Evolutionary conservation across 2,888 invertebrate species (phyloP).

Genomic region (Aplocera efformata): DNA sequence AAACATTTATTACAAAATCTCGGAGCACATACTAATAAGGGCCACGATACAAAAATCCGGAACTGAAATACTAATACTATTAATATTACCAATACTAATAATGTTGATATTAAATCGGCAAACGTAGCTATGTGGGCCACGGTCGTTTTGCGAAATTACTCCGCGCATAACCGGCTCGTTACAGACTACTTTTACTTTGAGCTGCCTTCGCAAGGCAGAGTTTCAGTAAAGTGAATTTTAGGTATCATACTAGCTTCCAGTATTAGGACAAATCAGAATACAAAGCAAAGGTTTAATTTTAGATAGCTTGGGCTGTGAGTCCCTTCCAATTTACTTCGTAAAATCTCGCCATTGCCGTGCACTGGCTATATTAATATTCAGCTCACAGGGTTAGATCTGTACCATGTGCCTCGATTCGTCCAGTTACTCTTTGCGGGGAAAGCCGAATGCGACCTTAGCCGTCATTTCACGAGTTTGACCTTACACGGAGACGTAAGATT

Average conservation of each 20-base stretch:
- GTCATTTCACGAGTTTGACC: conserved; percentile 48
- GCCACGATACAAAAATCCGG: conserved; percentile 9
- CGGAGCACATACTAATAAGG: too few species aligned
- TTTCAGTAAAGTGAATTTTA: conserved; percentile 2
- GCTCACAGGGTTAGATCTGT: conserved; percentile 12
- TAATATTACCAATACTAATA: too few species aligned
- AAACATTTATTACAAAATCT: too few species aligned
- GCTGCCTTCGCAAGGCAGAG: conserved; percentile 11
- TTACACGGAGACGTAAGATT: conserved; percentile 31
- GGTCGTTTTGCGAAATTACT: conserved; percentile 43
- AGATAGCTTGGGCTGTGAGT: conserved; percentile 16
- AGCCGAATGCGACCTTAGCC: conserved; percentile 36
- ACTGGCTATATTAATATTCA: conserved; percentile 28
- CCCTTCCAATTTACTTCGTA: conserved; percentile 24
- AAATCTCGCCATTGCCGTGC: conserved; percentile 22
- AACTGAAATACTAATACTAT: conserved; percentile 24
- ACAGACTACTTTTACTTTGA: conserved; percentile 42
- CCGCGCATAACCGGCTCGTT: conserved; percentile 36
- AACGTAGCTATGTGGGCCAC: conserved; percentile 44
- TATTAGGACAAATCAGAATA: neutral
- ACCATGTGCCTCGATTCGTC: conserved; percentile 8
- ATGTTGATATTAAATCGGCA: conserved; percentile 29
- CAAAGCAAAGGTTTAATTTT: conserved; percentile 1
- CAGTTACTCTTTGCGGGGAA: conserved; percentile 35
- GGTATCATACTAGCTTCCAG: neutral